phyloP scores from a whole-genome alignment of 2,113 vertebrate genomes.

The Apodemus speciosus region DNA sequence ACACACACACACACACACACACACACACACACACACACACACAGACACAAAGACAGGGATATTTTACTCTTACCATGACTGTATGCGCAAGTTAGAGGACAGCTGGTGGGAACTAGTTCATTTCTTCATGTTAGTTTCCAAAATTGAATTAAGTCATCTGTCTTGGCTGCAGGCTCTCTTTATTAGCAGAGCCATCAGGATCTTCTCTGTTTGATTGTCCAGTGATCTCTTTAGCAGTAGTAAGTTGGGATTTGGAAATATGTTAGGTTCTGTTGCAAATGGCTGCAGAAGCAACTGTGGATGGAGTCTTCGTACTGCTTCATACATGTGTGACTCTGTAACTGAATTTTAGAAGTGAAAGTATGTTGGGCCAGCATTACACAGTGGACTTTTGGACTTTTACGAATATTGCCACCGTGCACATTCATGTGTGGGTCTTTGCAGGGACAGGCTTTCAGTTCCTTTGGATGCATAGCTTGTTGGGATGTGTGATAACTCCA shows the following conservation, averaged over 20 bases:
- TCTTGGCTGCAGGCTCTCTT: background rate
- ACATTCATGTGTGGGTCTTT: background rate
- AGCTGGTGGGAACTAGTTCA: background rate
- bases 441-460: background rate
- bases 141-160: background rate
- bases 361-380: background rate
- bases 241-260: background rate
- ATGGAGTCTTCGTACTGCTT: background rate
- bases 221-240: conserved; percentile 17
- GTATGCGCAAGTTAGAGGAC: background rate
- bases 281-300: background rate
- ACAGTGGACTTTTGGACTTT: background rate
- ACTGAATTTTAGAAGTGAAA: background rate
- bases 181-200: background rate
- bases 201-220: background rate
- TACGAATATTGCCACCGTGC: background rate
- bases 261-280: background rate
- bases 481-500: background rate
- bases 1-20: too few species aligned
- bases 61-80: background rate
- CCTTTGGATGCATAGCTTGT: background rate
- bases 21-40: too few species aligned
- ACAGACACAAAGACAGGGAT: background rate
- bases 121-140: background rate
- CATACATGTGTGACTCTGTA: background rate